phyloP scores from a whole-genome alignment of 2,888 invertebrate genomes.

The Allolobophora icterica region DNA sequence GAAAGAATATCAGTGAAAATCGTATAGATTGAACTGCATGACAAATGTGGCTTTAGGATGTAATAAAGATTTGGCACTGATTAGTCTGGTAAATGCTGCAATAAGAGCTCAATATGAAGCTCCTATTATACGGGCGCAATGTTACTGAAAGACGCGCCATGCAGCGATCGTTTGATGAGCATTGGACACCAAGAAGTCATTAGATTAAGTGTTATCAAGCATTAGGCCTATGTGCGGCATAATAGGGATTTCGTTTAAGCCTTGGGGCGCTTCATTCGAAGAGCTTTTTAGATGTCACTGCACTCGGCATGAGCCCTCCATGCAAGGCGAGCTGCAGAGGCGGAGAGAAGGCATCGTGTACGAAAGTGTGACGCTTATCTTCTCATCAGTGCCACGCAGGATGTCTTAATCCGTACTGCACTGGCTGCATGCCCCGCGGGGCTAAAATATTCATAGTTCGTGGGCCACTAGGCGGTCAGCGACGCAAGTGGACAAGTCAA shows the following conservation, averaged over 20 bases:
- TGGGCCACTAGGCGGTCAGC: background rate
- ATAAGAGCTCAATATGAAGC: no score
- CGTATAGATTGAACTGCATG: no score
- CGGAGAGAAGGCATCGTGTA: background rate
- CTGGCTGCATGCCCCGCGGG: background rate
- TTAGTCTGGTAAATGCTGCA: no score
- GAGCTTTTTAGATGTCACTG: background rate
- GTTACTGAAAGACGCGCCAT: no score
- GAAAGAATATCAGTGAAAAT: no score
- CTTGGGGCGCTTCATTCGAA: background rate
- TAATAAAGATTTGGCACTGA: no score
- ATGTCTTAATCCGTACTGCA: background rate
- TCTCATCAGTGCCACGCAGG: background rate
- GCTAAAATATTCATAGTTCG: background rate
- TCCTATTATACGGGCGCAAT: no score
- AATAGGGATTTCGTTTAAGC: background rate
- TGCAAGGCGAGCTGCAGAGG: background rate
- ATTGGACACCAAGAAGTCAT: background rate
- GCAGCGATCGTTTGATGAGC: background rate
- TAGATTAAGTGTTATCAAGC: background rate
- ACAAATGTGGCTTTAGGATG: no score
- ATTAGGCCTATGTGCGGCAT: background rate
- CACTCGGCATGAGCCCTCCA: background rate
- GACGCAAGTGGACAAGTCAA: slow-evolving; percentile 4
- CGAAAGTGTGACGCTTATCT: background rate